These are phyloP conservation scores for Petrophora chlorosata DNA, from an alignment of 2,888 invertebrate species.

Conservation along the genomic window DNA sequence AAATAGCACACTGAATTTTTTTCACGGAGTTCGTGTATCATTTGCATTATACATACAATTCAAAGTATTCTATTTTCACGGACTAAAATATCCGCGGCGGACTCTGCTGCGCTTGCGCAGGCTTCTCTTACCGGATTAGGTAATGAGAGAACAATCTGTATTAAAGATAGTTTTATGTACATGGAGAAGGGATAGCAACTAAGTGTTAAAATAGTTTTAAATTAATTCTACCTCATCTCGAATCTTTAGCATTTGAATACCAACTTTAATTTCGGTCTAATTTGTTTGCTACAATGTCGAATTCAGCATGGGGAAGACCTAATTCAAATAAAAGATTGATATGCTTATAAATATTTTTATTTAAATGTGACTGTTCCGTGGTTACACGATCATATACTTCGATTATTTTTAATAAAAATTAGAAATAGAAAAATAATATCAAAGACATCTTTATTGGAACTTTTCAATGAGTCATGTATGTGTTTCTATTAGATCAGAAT, in stretches of 20 bases:
- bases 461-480: conserved; percentile 62
- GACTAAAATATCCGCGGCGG: too few relatives aligned
- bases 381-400: conserved; percentile 77
- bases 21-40: too few relatives aligned
- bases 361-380: conserved; percentile 77
- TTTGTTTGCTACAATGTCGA: too few relatives aligned
- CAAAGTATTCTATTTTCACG: too few relatives aligned
- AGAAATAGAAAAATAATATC: conserved; percentile 84
- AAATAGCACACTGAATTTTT: too few relatives aligned
- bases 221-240: conserved; percentile 28
- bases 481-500: conserved; percentile 27
- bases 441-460: conserved; percentile 79
- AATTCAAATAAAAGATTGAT: conserved; percentile 69
- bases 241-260: conserved; percentile 17
- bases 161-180: too few relatives aligned
- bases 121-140: too few relatives aligned
- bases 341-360: conserved; percentile 81
- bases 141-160: too few relatives aligned
- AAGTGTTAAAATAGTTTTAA: conserved; percentile 3
- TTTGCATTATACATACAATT: too few relatives aligned
- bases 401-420: conserved; percentile 81
- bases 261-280: conserved; percentile 4
- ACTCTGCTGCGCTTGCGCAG: too few relatives aligned
- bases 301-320: too few relatives aligned
- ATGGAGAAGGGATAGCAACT: not conserved